Evolutionary conservation across 2,113 vertebrate genomes (phyloP).

Genomic region (Vidua chalybeata): DNA sequence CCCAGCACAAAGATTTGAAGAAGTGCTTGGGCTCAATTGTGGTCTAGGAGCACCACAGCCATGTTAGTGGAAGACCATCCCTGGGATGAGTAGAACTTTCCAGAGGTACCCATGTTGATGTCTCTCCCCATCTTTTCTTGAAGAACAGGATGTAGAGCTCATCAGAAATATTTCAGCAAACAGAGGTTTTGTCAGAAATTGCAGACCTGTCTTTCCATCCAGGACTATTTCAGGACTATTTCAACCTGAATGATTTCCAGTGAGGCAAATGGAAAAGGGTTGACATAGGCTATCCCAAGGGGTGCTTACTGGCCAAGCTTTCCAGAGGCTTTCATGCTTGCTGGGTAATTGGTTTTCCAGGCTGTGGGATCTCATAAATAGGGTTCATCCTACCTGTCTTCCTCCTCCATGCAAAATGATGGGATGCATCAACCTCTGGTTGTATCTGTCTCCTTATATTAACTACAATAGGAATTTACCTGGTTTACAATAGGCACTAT

Average conservation of each 20-base stretch:
- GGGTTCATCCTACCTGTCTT: neutral
- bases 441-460: neutral
- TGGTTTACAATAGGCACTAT: neutral
- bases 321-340: neutral
- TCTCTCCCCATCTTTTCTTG: neutral
- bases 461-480: neutral
- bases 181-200: neutral
- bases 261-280: neutral
- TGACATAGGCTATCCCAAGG: neutral
- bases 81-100: neutral
- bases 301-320: neutral
- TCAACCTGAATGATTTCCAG: neutral
- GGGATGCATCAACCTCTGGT: neutral
- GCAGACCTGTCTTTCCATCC: neutral
- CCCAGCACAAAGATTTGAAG: neutral
- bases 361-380: neutral
- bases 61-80: neutral
- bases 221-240: neutral
- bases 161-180: neutral
- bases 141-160: neutral
- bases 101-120: neutral
- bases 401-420: neutral
- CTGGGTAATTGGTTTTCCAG: neutral
- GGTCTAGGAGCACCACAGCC: neutral
- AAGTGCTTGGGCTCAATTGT: neutral